Base-by-base conservation (phyloP, 1,140 invertebrate genomes). In the Pristionchus pacificus region DNA sequence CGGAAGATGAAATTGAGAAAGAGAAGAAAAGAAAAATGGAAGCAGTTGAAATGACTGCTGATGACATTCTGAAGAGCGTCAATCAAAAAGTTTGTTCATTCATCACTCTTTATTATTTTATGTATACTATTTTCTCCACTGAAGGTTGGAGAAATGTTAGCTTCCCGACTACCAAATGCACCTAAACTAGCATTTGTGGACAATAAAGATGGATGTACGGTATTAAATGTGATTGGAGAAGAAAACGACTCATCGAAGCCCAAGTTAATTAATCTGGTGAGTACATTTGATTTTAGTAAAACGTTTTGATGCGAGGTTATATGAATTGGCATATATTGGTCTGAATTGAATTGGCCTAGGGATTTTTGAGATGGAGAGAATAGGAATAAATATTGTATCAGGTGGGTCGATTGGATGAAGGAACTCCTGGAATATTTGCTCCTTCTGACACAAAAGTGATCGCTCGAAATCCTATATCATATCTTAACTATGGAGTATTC, bases 401-500 rank as follows among this genome's bases (percentile, higher is more conserved):
- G 13, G 65, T 73, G 24, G 71, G 71, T 15, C 65, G 59, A 19
- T 33, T 73, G 19, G 71, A 73, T 33, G 71, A 73, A 27, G 71
- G 71, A 63, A 73, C 60, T 0, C 31, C 71, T n/a, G 71, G 71
- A 63, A 61, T 73, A 28, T 49, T 73, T 28, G 60, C 68, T 2
- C 68, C 49, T 3, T 15, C 68, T 13, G 60, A 27, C 24, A 13
- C 60, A 6, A 27, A 27, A 24, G 6, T 60, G 13, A 24, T 60
- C 60, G n/a, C 3, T 60, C 60, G 13, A 60, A 25, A 6, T 57
- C 60, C 68, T 6, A 33, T 73, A 33, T 68, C 61, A 19, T 73
- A 73, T 60, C 49, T 96, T 1, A 92, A 92, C 84, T 97, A 97
- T 85, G 95, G 94, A 0, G 90, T 93, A 2, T 98, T 93, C 87